Evolutionary conservation across 2,113 vertebrate genomes (phyloP), one percentile per base, ranked within the genome.

Genomic region (Catharus fuscescens): DNA sequence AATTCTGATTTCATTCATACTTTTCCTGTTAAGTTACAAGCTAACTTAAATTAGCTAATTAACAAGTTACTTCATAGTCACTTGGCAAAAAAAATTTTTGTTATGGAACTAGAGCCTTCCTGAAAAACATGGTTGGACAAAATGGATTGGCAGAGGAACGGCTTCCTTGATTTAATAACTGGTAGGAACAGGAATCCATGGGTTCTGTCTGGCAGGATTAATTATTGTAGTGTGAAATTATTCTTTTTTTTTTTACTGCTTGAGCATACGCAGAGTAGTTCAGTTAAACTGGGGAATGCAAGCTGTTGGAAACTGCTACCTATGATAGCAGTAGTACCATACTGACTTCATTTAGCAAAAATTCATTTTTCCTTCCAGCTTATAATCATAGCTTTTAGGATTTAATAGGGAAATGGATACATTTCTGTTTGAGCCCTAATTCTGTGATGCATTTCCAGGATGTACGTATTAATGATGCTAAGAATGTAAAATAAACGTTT

Each of bases 401-500:
- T 23, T 56, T 20, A 19, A 7, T 18, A 59, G 28, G 47, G 34
- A 82, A 87, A 56, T 36, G 9, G 14, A 6, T 60, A 57, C 1
- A 8, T 53, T 90, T 88, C 14, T 72, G 9, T 31, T 20, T 60
- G 52, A 32, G 29, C 16, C 34, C n/a, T 80, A 29, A 40, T 50
- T 76, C 17, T 83, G 45, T 73, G 67, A 26, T 78, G 29, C 2
- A 3, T 72, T 90, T 57, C 28, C 18, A 56, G n/a, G 53, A 28
- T 7, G 3, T 48, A 20, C 2, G 0, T 40, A 47, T 44, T 81
- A 66, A 84, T 6, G 4, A 32, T 0, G 1, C 52, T 52, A 54
- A 25, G 21, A 71, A 54, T 34, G 12, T 59, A 40, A 80, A 82
- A 48, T 29, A 74, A 60, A 3, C 12, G 9, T 90, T 80, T 90